A percentile compares a stretch with the other conserved stretches of the same genome.
phyloP scores from a whole-genome alignment of 2,113 vertebrate species.

The Bostrychus sinensis region DNA sequence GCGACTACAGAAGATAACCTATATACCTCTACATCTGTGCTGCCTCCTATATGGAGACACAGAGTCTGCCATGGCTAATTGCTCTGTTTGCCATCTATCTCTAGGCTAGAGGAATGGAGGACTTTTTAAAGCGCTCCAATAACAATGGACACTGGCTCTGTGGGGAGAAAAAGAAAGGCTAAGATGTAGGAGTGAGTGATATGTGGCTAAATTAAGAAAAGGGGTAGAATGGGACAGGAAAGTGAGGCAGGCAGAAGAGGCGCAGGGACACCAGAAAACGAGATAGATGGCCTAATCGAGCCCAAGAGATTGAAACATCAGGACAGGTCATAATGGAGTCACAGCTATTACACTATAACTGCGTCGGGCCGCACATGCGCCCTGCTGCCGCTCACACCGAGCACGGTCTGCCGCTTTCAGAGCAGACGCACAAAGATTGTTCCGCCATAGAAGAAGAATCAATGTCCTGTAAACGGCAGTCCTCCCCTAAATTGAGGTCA shows the following conservation, averaged over 20 bases:
- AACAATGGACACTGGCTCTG: slow-evolving; percentile 19
- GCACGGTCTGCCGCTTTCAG: slow-evolving; percentile 39
- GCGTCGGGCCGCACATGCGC: slow-evolving; percentile 1
- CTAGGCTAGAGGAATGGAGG: too few relatives aligned
- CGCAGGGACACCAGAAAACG: slow-evolving; percentile 3
- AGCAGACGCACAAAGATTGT: slow-evolving; percentile 20
- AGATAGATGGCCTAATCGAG: slow-evolving; percentile 31
- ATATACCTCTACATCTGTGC: slow-evolving; percentile 48
- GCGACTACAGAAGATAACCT: slow-evolving; percentile 43
- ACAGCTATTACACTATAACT: slow-evolving; percentile 30
- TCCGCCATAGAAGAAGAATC: slow-evolving; percentile 37
- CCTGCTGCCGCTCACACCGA: not conserved
- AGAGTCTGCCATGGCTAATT: slow-evolving; percentile 61
- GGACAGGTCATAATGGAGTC: slow-evolving; percentile 40
- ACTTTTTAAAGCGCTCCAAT: not conserved
- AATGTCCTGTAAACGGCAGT: slow-evolving; percentile 41
- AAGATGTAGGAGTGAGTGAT: not conserved
- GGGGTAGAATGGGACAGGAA: slow-evolving; percentile 7
- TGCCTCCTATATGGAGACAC: slow-evolving; percentile 36
- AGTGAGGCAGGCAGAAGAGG: slow-evolving; percentile 28
- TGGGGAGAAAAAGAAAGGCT: slow-evolving; percentile 6
- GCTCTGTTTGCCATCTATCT: slow-evolving; percentile 59
- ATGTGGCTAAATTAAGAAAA: not conserved
- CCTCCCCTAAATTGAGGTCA: slow-evolving; percentile 68
- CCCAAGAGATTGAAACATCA: slow-evolving; percentile 29